phyloP scores from a whole-genome alignment of 2,113 vertebrate genomes.

The Tachuris rubrigastra region DNA sequence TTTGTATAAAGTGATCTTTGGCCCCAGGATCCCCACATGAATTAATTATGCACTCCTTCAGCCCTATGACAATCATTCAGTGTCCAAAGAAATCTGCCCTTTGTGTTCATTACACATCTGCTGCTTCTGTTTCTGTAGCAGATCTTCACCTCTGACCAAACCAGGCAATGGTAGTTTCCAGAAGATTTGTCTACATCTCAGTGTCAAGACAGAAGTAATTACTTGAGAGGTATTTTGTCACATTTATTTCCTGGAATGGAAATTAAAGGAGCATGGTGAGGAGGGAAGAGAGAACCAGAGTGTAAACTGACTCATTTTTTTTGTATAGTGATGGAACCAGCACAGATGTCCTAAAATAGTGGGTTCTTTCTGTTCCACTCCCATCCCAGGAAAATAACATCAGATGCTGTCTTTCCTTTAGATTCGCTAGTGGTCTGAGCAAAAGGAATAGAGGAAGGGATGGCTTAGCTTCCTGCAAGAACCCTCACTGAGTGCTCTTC shows the following conservation, averaged over 20 bases:
- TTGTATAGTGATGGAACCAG: not conserved
- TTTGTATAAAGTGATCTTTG: not conserved
- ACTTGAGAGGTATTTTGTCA: not conserved
- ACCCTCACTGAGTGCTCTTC: not conserved
- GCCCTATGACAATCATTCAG: not conserved
- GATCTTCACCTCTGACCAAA: not conserved
- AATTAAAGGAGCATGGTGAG: not conserved
- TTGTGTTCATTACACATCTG: not conserved
- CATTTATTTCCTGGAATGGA: constrained; percentile 2
- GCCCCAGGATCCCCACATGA: not conserved
- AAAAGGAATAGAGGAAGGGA: not conserved
- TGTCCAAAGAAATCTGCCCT: not conserved
- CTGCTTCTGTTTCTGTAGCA: not conserved
- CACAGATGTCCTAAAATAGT: not conserved
- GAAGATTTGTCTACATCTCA: not conserved
- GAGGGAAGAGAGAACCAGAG: not conserved
- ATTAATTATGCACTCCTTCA: not conserved
- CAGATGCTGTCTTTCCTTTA: not conserved
- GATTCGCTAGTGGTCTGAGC: not conserved
- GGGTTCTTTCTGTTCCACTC: not conserved
- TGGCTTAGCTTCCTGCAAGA: not conserved
- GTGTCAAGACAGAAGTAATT: not conserved
- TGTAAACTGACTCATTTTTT: not conserved
- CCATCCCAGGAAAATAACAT: not conserved
- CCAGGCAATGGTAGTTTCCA: not conserved